Evolutionary conservation across 2,888 invertebrate genomes (phyloP).

Genomic region (Ganaspis brasiliensis): DNA sequence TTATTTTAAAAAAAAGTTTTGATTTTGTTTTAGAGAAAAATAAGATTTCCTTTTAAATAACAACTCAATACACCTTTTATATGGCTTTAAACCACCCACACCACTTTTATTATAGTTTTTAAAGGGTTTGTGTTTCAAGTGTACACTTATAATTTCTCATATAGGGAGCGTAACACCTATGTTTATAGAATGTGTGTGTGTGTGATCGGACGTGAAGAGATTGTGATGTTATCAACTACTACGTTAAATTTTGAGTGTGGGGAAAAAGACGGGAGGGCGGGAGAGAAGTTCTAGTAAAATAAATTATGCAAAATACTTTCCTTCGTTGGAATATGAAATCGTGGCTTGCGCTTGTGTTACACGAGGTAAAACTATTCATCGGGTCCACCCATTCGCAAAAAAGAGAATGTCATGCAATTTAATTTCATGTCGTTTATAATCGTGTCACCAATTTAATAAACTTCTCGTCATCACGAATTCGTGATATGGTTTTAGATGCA

Average conservation of each 20-base stretch:
- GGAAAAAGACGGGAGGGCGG: conserved; percentile 47
- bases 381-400: conserved; percentile 2
- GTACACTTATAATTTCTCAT: conserved; percentile 1
- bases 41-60: neutral
- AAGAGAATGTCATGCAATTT: conserved; percentile 21
- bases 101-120: conserved; percentile 20
- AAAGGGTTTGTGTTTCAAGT: conserved; percentile 21
- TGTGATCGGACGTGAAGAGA: conserved; percentile 8
- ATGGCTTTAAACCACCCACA: neutral
- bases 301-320: conserved; percentile 77
- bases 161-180: conserved; percentile 6
- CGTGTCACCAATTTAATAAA: conserved; percentile 30
- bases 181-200: conserved; percentile 6
- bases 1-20: neutral
- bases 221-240: conserved; percentile 20
- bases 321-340: conserved; percentile 75
- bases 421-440: conserved; percentile 27
- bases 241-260: conserved; percentile 44
- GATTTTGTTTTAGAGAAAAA: neutral
- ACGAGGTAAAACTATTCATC: conserved; percentile 61
- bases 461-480: conserved; percentile 8
- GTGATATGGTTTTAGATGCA: conserved; percentile 5
- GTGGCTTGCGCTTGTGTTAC: conserved; percentile 64
- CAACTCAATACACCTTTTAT: neutral
- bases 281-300: conserved; percentile 72